phyloP scores from a whole-genome alignment of 2,888 invertebrate species.

The Heliconius hortense region DNA sequence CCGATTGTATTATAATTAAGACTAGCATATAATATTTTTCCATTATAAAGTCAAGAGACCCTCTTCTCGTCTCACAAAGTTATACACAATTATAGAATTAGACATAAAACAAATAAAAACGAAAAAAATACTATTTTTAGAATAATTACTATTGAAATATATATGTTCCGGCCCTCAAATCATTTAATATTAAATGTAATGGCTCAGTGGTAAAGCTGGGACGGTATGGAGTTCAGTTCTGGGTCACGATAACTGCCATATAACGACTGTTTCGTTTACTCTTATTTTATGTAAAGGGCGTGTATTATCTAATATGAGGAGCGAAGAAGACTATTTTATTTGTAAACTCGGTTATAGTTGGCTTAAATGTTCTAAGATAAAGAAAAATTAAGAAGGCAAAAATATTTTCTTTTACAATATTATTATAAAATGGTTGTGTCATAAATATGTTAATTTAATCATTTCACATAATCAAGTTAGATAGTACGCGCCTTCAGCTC shows the following conservation, averaged over 20 bases:
- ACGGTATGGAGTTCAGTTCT: slow-evolving; percentile 30
- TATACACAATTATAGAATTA: slow-evolving; percentile 17
- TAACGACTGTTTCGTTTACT: slow-evolving; percentile 55
- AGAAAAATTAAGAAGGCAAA: neutral
- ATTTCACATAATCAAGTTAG: neutral
- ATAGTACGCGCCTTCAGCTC: slow-evolving; percentile 19
- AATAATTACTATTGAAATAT: slow-evolving; percentile 32
- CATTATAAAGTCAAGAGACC: slow-evolving; percentile 17
- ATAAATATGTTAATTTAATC: neutral
- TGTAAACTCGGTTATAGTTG: neutral
- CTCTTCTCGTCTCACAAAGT: neutral
- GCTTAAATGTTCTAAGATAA: neutral
- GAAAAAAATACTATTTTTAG: slow-evolving; percentile 42
- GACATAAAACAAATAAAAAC: slow-evolving; percentile 29
- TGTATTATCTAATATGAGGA: slow-evolving; percentile 25
- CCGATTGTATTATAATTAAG: slow-evolving; percentile 15
- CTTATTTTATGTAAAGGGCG: slow-evolving; percentile 41
- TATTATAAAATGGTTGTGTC: neutral
- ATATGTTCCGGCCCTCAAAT: slow-evolving; percentile 29
- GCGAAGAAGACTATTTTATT: neutral
- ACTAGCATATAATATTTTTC: slow-evolving; percentile 16
- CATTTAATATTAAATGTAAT: slow-evolving; percentile 22
- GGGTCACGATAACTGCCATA: slow-evolving; percentile 57
- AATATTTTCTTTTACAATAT: neutral
- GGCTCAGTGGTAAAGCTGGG: slow-evolving; percentile 21